Evolutionary conservation across 2,797 vertebrate species (phyloP).

Genomic region (Gadopsis marmoratus): DNA sequence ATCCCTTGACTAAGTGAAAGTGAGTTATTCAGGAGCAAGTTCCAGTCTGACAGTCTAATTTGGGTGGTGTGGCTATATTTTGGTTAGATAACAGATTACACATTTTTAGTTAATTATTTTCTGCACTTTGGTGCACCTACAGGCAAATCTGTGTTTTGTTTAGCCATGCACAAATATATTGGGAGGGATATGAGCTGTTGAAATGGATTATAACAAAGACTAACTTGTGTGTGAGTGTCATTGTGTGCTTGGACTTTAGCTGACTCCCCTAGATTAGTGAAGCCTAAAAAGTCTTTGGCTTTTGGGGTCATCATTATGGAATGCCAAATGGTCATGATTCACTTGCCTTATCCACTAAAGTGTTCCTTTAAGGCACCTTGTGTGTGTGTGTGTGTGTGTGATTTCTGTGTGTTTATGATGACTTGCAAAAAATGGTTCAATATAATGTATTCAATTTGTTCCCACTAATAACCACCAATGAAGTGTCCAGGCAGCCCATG

Average conservation of each 20-base stretch:
- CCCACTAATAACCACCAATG: conserved; percentile 48
- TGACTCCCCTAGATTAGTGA: background rate
- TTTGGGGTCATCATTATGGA: conserved; percentile 4
- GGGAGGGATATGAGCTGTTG: background rate
- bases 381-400: background rate
- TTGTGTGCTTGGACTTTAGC: background rate
- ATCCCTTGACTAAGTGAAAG: too few species aligned
- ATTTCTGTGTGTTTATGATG: background rate
- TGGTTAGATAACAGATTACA: background rate
- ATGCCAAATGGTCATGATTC: background rate
- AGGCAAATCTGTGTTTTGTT: background rate
- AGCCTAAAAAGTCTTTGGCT: conserved; percentile 1
- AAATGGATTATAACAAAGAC: background rate
- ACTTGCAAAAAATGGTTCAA: conserved; percentile 16
- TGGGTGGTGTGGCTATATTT: background rate
- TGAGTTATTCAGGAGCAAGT: background rate
- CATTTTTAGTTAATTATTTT: too few species aligned
- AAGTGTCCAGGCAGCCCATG: conserved; percentile 44
- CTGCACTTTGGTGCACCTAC: background rate
- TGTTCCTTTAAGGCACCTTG: background rate
- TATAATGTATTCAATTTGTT: conserved; percentile 58
- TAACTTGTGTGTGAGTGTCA: background rate
- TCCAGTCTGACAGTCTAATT: background rate
- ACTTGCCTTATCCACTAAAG: background rate
- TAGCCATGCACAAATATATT: background rate